Conservation (phyloP, 2,113 vertebrate species). For the Pristiophorus japonicus region DNA sequence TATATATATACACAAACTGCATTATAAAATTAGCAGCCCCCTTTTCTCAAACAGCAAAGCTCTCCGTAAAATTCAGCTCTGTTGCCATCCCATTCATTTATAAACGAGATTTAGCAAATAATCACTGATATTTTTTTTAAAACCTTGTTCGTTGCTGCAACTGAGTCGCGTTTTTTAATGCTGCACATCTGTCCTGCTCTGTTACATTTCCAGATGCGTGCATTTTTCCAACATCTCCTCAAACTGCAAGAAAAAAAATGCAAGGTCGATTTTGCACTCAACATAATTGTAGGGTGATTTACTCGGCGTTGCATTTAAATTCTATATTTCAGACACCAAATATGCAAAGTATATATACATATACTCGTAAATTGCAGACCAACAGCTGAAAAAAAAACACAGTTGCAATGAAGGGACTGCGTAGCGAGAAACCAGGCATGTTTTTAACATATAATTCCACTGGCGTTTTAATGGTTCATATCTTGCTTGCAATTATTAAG, state of each 20-base stretch:
- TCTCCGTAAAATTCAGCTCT: neutral
- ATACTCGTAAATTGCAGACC: neutral
- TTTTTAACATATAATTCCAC: neutral
- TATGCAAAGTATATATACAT: neutral
- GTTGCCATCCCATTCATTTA: neutral
- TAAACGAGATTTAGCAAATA: neutral
- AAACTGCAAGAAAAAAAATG: neutral
- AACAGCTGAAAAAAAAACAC: neutral
- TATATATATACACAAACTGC: neutral
- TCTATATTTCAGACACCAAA: neutral
- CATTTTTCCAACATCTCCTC: neutral
- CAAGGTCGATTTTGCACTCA: neutral
- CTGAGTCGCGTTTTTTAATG: neutral
- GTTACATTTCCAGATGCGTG: slow-evolving; percentile 27
- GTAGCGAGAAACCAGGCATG: neutral
- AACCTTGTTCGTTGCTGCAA: neutral
- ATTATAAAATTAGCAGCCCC: neutral
- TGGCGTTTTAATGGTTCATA: neutral
- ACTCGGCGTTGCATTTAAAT: neutral
- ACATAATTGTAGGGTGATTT: neutral
- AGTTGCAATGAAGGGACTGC: neutral
- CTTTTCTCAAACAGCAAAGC: neutral
- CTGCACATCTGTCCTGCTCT: neutral
- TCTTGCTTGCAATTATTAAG: neutral
- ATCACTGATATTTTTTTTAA: neutral